phyloP scores from a whole-genome alignment of 2,113 vertebrate species.

The Phodopus roborovskii region DNA sequence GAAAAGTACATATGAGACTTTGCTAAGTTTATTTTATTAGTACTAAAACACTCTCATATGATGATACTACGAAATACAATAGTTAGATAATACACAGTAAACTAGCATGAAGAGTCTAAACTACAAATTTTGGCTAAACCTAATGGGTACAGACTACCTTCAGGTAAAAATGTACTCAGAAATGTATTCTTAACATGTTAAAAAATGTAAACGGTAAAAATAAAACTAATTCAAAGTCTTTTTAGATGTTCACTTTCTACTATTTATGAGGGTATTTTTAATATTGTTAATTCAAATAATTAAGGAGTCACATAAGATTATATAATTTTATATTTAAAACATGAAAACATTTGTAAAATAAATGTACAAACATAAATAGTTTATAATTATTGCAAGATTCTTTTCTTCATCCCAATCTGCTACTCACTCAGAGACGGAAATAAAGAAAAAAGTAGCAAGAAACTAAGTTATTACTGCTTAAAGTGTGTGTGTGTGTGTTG shows the following conservation, averaged over 20 bases:
- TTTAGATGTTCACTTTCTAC: not conserved
- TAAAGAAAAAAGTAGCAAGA: not conserved
- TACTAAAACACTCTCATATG: not conserved
- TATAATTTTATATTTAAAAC: not conserved
- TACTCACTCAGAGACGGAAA: not conserved
- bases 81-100: not conserved
- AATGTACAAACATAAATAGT: not conserved
- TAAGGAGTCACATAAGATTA: not conserved
- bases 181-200: not conserved
- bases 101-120: not conserved
- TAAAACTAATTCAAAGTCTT: not conserved
- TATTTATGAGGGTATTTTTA: not conserved
- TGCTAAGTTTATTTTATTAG: not conserved
- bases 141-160: not conserved
- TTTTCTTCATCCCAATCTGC: not conserved
- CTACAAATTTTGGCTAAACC: not conserved
- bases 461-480: not conserved
- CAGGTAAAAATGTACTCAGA: not conserved
- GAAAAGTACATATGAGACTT: not conserved
- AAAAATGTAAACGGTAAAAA: not conserved
- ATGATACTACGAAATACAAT: not conserved
- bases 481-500: not conserved
- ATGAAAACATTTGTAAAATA: not conserved
- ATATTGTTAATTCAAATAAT: not conserved
- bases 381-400: not conserved